Base-by-base conservation (phyloP, 2,113 vertebrate genomes). In the Chunga burmeisteri region DNA sequence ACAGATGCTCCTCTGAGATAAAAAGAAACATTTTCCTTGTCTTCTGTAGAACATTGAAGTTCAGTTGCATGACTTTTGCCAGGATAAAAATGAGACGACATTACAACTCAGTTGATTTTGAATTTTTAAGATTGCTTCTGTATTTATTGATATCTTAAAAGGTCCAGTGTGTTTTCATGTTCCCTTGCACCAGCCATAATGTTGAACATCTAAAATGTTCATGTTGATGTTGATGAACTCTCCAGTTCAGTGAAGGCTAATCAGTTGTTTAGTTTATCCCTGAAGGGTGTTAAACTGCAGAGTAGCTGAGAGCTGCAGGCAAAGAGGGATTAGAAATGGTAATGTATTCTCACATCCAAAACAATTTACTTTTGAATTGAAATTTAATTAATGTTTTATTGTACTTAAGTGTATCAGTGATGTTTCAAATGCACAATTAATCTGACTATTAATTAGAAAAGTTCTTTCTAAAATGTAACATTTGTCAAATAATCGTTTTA, bases 401-500 rank as follows among this genome's bases (percentile, higher is more conserved):
- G 29, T 86, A 61, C 75, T 70, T 74, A 78, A 93, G 65, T 78
- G 67, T 81, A 67, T 84, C 75, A 44, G 16, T 67, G 67, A 16
- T 86, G 38, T 81, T 94, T 87, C 80, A 83, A 95, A 78, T 47
- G 59, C 16, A 34, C 23, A 63, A 40, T 90, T 93, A 92, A 74
- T 93, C 79, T 85, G 55, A 59, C 21, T 79, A 49, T 92, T 90
- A 94, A 93, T 88, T 92, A 92, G 81, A 83, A 84, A 80, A 92
- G 40, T 75, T 96, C 38, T 80, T 47, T 92, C 50, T 77, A 27
- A 95, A 91, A 52, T 44, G 58, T 81, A 82, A 19, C 13, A 26
- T 79, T 90, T 11, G 12, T 82, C 62, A 47, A 82, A 50, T 49
- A 90, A 55, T 72, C 55, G 36, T 10, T 40, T 89, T 67, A 50